Conservation (phyloP, 2,888 invertebrate genomes). For the Netelia fuscicornis region DNA sequence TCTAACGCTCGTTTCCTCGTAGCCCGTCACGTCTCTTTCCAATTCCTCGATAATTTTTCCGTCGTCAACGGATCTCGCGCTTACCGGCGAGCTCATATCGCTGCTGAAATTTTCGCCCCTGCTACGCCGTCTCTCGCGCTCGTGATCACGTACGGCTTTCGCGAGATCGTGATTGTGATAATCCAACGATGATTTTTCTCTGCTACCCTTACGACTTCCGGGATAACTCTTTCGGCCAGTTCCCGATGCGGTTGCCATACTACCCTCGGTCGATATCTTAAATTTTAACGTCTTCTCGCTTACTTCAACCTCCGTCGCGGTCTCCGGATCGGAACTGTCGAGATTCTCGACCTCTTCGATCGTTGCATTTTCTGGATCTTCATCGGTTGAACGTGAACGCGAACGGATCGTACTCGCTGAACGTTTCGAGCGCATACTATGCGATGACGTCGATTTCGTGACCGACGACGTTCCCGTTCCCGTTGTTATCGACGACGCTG, state of each 20-base stretch:
- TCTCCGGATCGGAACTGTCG: constrained; percentile 88
- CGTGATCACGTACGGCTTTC: constrained; percentile 85
- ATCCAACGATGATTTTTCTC: constrained; percentile 86
- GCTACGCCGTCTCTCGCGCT: constrained; percentile 80
- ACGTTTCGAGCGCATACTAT: constrained; percentile 84
- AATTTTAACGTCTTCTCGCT: constrained; percentile 91
- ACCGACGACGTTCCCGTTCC: constrained; percentile 73
- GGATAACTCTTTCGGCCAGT: constrained; percentile 88
- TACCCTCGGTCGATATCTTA: constrained; percentile 90
- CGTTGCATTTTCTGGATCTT: constrained; percentile 80
- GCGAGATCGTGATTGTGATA: constrained; percentile 84
- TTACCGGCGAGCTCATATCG: constrained; percentile 81
- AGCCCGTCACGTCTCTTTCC: constrained; percentile 75
- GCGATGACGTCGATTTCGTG: constrained; percentile 83
- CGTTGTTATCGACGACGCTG: constrained; percentile 69
- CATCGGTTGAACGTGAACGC: constrained; percentile 81
- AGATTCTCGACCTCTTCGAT: constrained; percentile 85
- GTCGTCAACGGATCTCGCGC: constrained; percentile 80
- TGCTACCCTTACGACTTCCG: constrained; percentile 89
- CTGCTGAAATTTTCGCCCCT: constrained; percentile 78
- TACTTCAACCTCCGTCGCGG: constrained; percentile 90
- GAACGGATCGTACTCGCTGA: constrained; percentile 83
- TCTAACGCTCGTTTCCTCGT: constrained; percentile 54
- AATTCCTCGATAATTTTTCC: constrained; percentile 79
- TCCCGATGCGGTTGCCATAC: constrained; percentile 81